phyloP scores from a whole-genome alignment of 2,797 vertebrate species.

The Parotocinclus haroldoi region DNA sequence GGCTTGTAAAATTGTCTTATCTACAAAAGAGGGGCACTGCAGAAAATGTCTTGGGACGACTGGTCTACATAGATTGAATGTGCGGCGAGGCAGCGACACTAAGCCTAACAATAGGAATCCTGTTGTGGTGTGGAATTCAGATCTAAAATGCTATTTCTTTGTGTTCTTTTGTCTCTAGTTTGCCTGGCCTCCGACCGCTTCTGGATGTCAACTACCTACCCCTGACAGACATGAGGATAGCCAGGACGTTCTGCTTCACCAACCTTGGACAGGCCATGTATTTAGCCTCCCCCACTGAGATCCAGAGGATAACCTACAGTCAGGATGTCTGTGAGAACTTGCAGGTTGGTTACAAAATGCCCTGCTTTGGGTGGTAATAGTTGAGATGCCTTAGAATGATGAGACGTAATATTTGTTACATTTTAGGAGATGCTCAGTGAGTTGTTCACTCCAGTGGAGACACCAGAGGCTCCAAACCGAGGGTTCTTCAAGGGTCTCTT shows the following conservation, averaged over 20 bases:
- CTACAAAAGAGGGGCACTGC: too few species aligned
- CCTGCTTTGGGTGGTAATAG: neutral
- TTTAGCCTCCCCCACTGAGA: conserved; percentile 94
- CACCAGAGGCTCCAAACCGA: conserved; percentile 95
- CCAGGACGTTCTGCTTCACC: conserved; percentile 97
- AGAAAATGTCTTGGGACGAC: too few species aligned
- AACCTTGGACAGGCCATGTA: conserved; percentile 97
- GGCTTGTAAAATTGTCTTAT: too few species aligned
- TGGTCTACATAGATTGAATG: too few species aligned
- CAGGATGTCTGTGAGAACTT: conserved; percentile 98
- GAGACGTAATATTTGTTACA: conserved; percentile 12
- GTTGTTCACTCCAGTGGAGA: conserved; percentile 96
- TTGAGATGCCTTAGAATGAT: neutral
- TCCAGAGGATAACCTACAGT: conserved; percentile 97
- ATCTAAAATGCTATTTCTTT: too few species aligned
- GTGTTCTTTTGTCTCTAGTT: conserved; percentile 65
- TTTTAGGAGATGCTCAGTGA: conserved; percentile 97
- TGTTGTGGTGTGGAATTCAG: too few species aligned
- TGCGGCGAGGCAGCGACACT: too few species aligned
- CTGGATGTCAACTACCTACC: conserved; percentile 98
- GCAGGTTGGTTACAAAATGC: conserved; percentile 73
- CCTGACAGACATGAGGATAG: conserved; percentile 98
- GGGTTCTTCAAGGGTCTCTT: conserved; percentile 99
- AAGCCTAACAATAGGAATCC: too few species aligned
- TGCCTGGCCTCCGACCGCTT: conserved; percentile 92